These are phyloP conservation scores for Scatophagus argus DNA, from an alignment of 2,113 vertebrate genomes.

Conservation along the genomic window DNA sequence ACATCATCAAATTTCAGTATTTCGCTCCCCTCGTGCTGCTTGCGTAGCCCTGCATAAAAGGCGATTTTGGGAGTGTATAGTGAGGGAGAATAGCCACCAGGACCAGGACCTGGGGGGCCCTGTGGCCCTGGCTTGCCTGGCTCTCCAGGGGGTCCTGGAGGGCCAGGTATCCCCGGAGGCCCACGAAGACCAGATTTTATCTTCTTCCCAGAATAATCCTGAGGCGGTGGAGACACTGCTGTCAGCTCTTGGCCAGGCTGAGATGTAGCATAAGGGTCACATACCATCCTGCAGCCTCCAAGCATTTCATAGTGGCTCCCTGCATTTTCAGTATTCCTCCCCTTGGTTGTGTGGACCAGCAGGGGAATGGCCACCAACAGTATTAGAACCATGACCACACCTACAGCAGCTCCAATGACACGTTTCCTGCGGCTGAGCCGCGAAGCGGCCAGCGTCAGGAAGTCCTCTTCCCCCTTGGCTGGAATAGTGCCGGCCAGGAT, in stretches of 20 bases:
- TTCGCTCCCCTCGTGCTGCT: conserved; percentile 94
- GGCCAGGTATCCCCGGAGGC: conserved; percentile 87
- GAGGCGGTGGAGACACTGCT: conserved; percentile 84
- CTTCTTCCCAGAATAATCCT: conserved; percentile 89
- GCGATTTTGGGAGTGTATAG: conserved; percentile 95
- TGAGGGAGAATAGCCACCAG: conserved; percentile 90
- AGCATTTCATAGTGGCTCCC: conserved; percentile 92
- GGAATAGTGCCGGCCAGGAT: conserved; percentile 90
- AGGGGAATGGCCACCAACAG: conserved; percentile 95
- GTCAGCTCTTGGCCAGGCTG: conserved; percentile 87
- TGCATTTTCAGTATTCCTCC: conserved; percentile 78
- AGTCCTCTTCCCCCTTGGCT: conserved; percentile 93
- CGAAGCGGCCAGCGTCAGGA: conserved; percentile 95
- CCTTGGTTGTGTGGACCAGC: conserved; percentile 93
- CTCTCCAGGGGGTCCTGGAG: conserved; percentile 91
- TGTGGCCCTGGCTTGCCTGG: conserved; percentile 92
- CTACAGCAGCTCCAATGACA: conserved; percentile 92
- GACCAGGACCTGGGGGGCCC: conserved; percentile 90
- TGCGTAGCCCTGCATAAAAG: conserved; percentile 94
- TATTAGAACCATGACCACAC: conserved; percentile 96
- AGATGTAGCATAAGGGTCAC: conserved; percentile 88
- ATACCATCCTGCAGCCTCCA: conserved; percentile 94
- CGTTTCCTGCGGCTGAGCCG: conserved; percentile 94
- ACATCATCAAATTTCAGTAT: conserved; percentile 97
- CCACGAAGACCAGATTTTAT: conserved; percentile 90